Evolutionary conservation across 1,140 invertebrate species (phyloP), one percentile per base, ranked within the genome.

Genomic region (Zaprionus tsacasi): DNA sequence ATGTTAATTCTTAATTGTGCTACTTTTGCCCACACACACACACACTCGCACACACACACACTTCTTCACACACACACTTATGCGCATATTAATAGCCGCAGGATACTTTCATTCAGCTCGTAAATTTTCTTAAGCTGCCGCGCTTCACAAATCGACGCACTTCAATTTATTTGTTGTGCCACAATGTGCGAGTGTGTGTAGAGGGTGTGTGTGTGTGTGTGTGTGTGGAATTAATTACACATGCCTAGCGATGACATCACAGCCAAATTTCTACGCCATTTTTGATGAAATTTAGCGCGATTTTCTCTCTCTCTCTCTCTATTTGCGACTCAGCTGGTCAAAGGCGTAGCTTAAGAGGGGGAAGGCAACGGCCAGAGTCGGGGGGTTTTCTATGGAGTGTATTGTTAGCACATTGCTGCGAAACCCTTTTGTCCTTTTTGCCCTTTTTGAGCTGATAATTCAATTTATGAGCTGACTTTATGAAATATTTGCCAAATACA

Each of bases 1-100:
- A 89, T 89, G 85, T 89, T 89, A 89, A 89, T 89, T 89, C 85
- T 81, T 89, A 85, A 89, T 85, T 89, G 85, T 89, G 50, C 85
- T 70, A 78, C 80, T 83, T 81, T 81, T 81, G 64, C 25, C 66
- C 57, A 52, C 66, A 57, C 66, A 64, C 72, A 70, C 58, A 35
- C 17, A 13, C 60, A 55, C 45, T 65, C 59, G 17, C 55, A 70
- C 55, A n/a, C 66, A 13, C 33, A 33, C 50, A 60, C 48, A 63
- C 33, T n/a, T n/a, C n/a, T n/a, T 59, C n/a, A 11, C 13, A 67
- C 54, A 57, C 21, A 55, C 10, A 66, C 40, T 76, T 70, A 70
- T 70, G 61, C 43, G 66, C 70, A 74, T 87, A 86, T 86, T 87
- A 87, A 87, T 87, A 69, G 83, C 77, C 80, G 63, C 63, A 60